Evolutionary conservation across 2,797 vertebrate species (phyloP), one percentile per base, ranked within the genome.

Genomic region (Syndactyla subalaris): DNA sequence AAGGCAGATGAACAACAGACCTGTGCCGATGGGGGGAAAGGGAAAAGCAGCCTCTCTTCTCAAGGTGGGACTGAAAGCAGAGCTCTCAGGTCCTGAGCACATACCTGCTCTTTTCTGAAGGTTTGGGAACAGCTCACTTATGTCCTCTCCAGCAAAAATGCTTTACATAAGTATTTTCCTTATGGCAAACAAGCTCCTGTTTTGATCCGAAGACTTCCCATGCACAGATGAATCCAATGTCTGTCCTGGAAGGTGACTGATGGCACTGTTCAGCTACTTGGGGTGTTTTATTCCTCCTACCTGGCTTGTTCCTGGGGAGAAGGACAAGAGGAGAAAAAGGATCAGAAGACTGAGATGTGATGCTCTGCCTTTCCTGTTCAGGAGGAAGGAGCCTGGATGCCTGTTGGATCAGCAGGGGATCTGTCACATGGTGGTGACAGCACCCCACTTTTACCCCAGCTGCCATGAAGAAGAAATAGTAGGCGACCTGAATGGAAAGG

Each of bases 1-100:
- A 19, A 23, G 24, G 58, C n/a, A 72, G 62, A 68, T 27, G 70
- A 45, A 26, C 34, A 59, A 18, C 2, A 0, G 34, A 22, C 15
- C 41, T 0, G 0, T n/a, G 63, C 39, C 2, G 2, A 38, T 1
- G 10, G 5, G 54, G 39, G 6, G 1, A 77, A 70, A 70, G 29
- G 45, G 71, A 66, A 46, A 74, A 45, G 73, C 43, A 58, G 30
- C 30, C 21, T 62, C 71, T 73, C 12, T 12, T 70, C 45, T 63
- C 26, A 4, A 61, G 55, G 59, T 36, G 48, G 71, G 38, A 14
- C 16, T 16, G 34, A 27, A 30, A 66, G 49, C 54, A 38, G 51
- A 84, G 51, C 55, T 55, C 15, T 26, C 1, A 1, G 6, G 14
- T 43, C 7, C 30, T 39, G 48, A 80, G 24, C 26, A 30, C 1